phyloP scores from a whole-genome alignment of 2,888 invertebrate species.

The Pristionchus maxplancki region DNA sequence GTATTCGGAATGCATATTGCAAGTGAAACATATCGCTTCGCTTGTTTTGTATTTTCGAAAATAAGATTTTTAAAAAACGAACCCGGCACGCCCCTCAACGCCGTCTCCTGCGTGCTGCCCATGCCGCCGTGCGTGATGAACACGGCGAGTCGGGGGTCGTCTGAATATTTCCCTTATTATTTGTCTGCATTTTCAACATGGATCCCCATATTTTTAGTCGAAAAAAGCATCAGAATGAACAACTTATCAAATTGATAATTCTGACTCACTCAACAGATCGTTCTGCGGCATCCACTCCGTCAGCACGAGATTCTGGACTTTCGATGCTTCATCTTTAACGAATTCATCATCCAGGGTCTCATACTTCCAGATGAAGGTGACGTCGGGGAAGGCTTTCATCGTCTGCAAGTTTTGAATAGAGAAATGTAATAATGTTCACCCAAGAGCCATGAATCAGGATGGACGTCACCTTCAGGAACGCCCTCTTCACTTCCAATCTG shows the following conservation, averaged over 20 bases:
- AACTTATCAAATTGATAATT: background rate
- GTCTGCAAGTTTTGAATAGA: background rate
- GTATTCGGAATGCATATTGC: background rate
- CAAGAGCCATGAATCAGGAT: no score
- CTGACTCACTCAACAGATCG: constrained; percentile 25
- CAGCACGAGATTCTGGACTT: constrained; percentile 36
- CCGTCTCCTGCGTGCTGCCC: no score
- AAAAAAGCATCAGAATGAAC: background rate
- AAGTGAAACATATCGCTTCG: background rate
- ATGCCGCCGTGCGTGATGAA: constrained; percentile 39
- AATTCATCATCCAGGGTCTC: constrained; percentile 12
- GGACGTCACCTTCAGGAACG: constrained; percentile 32
- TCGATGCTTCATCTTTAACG: background rate
- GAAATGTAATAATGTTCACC: no score
- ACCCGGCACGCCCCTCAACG: constrained; percentile 5
- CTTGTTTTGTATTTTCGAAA: background rate
- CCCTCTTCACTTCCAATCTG: constrained; percentile 18
- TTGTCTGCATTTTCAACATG: no score
- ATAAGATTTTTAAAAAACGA: background rate
- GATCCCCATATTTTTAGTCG: no score
- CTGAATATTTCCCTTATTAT: background rate
- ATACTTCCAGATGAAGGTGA: constrained; percentile 51
- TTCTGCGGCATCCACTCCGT: constrained; percentile 48
- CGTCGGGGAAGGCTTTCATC: background rate
- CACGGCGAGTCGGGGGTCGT: background rate